Conservation (phyloP, 2,888 invertebrate genomes). For the Koerneria pararmatus region DNA sequence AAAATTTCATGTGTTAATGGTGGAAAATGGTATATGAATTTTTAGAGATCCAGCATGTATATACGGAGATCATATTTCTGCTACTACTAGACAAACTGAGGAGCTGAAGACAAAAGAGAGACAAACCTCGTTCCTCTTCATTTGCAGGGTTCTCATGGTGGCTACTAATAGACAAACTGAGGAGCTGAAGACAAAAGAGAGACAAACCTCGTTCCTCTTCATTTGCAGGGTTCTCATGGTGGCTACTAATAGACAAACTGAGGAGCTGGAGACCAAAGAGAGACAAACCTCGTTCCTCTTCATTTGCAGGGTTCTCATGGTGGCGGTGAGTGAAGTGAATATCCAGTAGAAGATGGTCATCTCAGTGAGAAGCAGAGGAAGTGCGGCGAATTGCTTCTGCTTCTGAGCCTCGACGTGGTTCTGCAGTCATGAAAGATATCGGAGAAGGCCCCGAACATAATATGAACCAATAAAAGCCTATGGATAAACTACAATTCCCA, state of each 20-base stretch:
- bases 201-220: slow-evolving; percentile 76
- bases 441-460: neutral
- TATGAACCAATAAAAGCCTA: no score
- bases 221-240: slow-evolving; percentile 83
- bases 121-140: slow-evolving; percentile 77
- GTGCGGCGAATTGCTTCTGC: slow-evolving; percentile 74
- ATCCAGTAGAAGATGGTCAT: slow-evolving; percentile 75
- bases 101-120: neutral
- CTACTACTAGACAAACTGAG: no score
- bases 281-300: slow-evolving; percentile 76
- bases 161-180: no score
- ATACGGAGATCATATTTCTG: no score
- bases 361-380: slow-evolving; percentile 81
- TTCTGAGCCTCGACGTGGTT: slow-evolving; percentile 64
- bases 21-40: no score
- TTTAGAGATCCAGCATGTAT: no score
- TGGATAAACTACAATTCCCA: no score
- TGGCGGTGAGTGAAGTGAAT: slow-evolving; percentile 73
- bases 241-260: slow-evolving; percentile 59
- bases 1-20: no score
- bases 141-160: no score
- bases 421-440: no score
- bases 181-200: neutral
- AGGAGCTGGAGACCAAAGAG: neutral
- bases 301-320: slow-evolving; percentile 80